Base-by-base conservation (phyloP, 2,797 vertebrate genomes). In the Hafferia zeledoni region DNA sequence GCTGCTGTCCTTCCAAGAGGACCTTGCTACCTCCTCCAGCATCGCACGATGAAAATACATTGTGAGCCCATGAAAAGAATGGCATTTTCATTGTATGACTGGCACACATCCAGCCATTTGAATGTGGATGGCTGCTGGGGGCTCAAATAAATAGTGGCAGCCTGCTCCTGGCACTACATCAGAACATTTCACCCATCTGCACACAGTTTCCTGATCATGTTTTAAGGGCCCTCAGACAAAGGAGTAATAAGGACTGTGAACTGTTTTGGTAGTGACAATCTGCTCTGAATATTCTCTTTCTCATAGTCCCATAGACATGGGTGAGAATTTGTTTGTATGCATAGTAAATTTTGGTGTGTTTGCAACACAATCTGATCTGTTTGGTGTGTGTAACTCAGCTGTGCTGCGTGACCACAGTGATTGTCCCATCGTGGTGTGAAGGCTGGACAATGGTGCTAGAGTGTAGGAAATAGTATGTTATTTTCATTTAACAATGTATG, bases 71-170 rank as follows among this genome's bases (percentile, higher is more conserved):
- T 20, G 52, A 82, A 91, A 81, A 83, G 55, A 95, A 91, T 79
- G 69, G 70, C 70, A 70, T 91, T 95, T 86, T 67, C 79, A 81
- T 93, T 94, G 91, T 94, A 59, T 91, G 90, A 86, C 59, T 95
- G 94, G 91, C 95, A 84, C n/a, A 30, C 35, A 56, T 91, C 93
- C 95, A 96, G 83, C 77, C 74, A 63, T 91, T 95, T 69, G 77
- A 83, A 94, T 93, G 70, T 39, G 72, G 72, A 65, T 86, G 76
- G 79, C 77, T 95, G 87, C 82, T 1, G 2, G 52, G 91, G 80
- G 90, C 93, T 90, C 83, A 63, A 55, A 80, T 86, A 83, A 95
- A 86, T 90, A 91, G 86, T 70, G 87, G 77, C 88, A 93, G 85
- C 55, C 70, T 77, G 64, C 56, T 95, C 91, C 90, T 96, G 94